Evolutionary conservation across 1,140 invertebrate species (phyloP).

Genomic region (Macrotrachela quadricornifera): DNA sequence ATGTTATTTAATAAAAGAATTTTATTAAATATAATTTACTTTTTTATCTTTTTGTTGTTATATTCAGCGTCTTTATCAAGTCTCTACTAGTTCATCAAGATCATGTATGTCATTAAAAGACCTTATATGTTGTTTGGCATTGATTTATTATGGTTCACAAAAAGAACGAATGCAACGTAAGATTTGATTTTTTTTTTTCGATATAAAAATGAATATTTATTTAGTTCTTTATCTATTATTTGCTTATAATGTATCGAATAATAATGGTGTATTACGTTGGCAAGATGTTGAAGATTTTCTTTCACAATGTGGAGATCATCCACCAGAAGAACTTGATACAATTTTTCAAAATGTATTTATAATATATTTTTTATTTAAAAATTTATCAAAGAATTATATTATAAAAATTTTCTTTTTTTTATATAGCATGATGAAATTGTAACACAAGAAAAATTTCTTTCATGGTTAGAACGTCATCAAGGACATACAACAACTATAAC

Average conservation of each 20-base stretch:
- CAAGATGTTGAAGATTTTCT: neutral
- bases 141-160: slow-evolving; percentile 15
- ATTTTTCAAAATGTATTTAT: neutral
- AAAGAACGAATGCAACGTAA: neutral
- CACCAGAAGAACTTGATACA: neutral
- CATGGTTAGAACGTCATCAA: slow-evolving; percentile 27
- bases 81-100: neutral
- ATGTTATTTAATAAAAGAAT: too few relatives aligned
- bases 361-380: too few relatives aligned
- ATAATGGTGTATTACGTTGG: neutral
- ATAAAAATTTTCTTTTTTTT: too few relatives aligned
- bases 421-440: slow-evolving; percentile 11
- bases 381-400: too few relatives aligned
- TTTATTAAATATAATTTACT: neutral
- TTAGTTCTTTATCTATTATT: slow-evolving; percentile 13
- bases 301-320: neutral
- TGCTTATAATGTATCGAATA: neutral
- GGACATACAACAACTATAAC: slow-evolving; percentile 53
- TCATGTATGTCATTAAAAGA: neutral
- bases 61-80: slow-evolving; percentile 1
- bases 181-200: too few relatives aligned
- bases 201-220: too few relatives aligned
- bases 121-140: neutral
- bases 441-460: slow-evolving; percentile 47
- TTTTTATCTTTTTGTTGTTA: neutral